A percentile compares a stretch with the other conserved stretches of the same genome.
phyloP scores from a whole-genome alignment of 2,113 vertebrate genomes.

The Salvator merianae region DNA sequence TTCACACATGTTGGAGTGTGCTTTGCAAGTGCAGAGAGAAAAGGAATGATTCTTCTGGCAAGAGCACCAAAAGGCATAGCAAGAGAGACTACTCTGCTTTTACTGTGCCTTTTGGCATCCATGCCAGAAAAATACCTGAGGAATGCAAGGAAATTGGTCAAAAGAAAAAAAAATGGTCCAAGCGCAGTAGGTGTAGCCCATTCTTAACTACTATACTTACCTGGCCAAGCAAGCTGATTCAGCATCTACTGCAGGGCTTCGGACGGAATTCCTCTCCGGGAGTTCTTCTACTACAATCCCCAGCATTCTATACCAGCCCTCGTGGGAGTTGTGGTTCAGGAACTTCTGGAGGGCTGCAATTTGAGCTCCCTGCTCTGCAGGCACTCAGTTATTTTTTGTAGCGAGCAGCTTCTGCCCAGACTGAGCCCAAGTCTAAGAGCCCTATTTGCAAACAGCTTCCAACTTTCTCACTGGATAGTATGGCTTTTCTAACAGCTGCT shows the following conservation, averaged over 20 bases:
- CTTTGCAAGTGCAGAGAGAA: too few relatives aligned
- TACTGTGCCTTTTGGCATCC: too few relatives aligned
- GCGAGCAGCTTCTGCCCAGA: neutral
- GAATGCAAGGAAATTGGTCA: neutral
- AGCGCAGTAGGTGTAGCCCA: neutral
- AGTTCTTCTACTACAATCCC: too few relatives aligned
- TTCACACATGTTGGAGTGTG: neutral
- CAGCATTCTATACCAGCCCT: too few relatives aligned
- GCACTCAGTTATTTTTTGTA: neutral
- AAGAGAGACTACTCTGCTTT: neutral
- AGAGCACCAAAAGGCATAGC: neutral
- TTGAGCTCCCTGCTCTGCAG: too few relatives aligned
- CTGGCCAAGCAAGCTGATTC: neutral
- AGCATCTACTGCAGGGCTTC: neutral
- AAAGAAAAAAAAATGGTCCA: neutral
- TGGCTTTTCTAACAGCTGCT: neutral
- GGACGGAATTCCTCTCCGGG: too few relatives aligned
- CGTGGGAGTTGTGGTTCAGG: too few relatives aligned
- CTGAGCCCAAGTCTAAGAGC: neutral
- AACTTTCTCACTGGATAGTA: neutral
- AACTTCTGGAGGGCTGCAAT: too few relatives aligned
- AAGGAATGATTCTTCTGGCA: neutral
- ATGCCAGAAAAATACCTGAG: too few relatives aligned
- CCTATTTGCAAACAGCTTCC: neutral
- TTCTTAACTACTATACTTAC: neutral